phyloP scores from a whole-genome alignment of 2,888 invertebrate genomes.

The Xanthia togata region DNA sequence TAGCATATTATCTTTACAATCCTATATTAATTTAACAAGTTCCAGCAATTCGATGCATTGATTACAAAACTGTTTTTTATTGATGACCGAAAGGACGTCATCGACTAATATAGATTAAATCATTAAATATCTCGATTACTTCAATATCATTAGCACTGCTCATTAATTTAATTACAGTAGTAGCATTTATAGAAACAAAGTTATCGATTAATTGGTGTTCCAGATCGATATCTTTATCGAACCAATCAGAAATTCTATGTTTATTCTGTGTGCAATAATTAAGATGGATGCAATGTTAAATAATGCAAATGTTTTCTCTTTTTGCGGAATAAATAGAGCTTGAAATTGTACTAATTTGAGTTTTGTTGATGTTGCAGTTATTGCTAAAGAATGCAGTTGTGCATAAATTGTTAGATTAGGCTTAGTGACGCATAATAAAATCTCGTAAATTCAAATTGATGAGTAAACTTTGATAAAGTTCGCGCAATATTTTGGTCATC shows the following conservation, averaged over 20 bases:
- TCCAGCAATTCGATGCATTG: slow-evolving; percentile 14
- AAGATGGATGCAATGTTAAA: slow-evolving; percentile 23
- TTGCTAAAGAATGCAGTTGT: slow-evolving; percentile 36
- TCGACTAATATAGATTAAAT: slow-evolving; percentile 11
- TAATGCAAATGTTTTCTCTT: slow-evolving; percentile 44
- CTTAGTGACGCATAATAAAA: background rate
- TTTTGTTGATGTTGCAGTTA: slow-evolving; percentile 51
- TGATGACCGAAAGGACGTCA: slow-evolving; percentile 21
- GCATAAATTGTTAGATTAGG: slow-evolving; percentile 24
- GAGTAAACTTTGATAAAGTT: background rate
- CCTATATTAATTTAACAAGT: background rate
- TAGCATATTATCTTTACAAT: slow-evolving; percentile 8
- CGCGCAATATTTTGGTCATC: background rate
- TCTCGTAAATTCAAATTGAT: background rate
- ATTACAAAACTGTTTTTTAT: slow-evolving; percentile 20
- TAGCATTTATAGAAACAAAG: slow-evolving; percentile 8
- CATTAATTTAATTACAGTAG: slow-evolving; percentile 37
- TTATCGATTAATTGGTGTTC: slow-evolving; percentile 21
- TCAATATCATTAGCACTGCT: slow-evolving; percentile 16
- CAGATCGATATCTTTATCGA: slow-evolving; percentile 20
- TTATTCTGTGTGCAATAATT: slow-evolving; percentile 13
- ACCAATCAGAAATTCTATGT: slow-evolving; percentile 11
- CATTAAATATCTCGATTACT: slow-evolving; percentile 8
- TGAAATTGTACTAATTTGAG: slow-evolving; percentile 57
- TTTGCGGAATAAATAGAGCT: slow-evolving; percentile 53